phyloP scores from a whole-genome alignment of 2,888 invertebrate genomes.

The Ectobius pallidus region DNA sequence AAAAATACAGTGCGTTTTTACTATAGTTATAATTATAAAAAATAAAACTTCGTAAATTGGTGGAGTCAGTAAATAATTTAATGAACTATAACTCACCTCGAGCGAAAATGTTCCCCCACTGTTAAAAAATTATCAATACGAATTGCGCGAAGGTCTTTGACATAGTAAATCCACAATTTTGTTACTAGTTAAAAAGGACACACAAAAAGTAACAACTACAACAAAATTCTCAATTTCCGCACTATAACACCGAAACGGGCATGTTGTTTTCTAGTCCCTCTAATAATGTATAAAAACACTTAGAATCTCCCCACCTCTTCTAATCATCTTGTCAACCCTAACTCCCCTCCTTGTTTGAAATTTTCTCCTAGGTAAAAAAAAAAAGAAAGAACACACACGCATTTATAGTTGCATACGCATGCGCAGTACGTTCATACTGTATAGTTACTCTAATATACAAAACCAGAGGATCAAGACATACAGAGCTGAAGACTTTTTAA shows the following conservation, averaged over 20 bases:
- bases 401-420: slow-evolving; percentile 36
- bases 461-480: slow-evolving; percentile 17
- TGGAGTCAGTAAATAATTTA: slow-evolving; percentile 5
- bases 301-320: slow-evolving; percentile 10
- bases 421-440: slow-evolving; percentile 36
- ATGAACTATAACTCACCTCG: slow-evolving; percentile 23
- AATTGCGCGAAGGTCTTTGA: too few relatives aligned
- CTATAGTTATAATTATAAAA: not conserved
- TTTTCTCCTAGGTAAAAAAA: slow-evolving; percentile 2
- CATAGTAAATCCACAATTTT: too few relatives aligned
- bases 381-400: too few relatives aligned
- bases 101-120: not conserved
- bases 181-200: not conserved
- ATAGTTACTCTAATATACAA: slow-evolving; percentile 10
- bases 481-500: slow-evolving; percentile 47
- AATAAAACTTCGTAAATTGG: not conserved
- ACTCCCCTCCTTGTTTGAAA: not conserved
- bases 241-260: not conserved
- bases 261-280: not conserved
- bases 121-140: too few relatives aligned
- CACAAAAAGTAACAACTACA: not conserved
- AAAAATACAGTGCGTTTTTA: not conserved
- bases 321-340: slow-evolving; percentile 20
- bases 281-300: not conserved
- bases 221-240: slow-evolving; percentile 1